A percentile compares a stretch with the other conserved stretches of the same genome.
Conservation (phyloP, 2,113 vertebrate species). For the Crotalus helleri region DNA sequence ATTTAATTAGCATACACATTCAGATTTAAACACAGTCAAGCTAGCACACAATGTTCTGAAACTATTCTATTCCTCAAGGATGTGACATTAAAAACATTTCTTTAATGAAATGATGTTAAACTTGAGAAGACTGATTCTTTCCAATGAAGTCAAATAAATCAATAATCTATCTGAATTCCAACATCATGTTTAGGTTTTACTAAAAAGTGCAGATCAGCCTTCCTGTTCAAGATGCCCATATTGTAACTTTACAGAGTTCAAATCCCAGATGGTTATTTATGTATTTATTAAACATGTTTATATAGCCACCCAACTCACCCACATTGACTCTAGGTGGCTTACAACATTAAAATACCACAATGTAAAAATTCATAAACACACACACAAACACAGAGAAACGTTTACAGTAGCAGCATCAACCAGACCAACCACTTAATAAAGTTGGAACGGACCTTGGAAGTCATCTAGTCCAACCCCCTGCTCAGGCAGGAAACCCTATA, state of each 20-base stretch:
- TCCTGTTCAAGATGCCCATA: neutral
- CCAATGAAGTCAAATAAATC: slow-evolving; percentile 30
- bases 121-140: neutral
- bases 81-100: slow-evolving; percentile 2
- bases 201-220: neutral
- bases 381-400: too few relatives aligned
- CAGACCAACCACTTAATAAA: too few relatives aligned
- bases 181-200: accelerated
- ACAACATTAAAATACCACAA: neutral
- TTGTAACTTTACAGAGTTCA: neutral
- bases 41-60: slow-evolving; percentile 38
- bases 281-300: neutral
- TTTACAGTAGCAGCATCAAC: too few relatives aligned
- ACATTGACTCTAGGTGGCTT: neutral
- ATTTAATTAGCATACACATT: slow-evolving; percentile 41
- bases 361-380: too few relatives aligned
- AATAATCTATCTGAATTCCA: neutral
- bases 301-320: neutral
- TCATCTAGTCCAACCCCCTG: too few relatives aligned
- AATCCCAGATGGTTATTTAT: neutral
- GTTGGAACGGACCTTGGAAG: too few relatives aligned
- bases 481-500: too few relatives aligned
- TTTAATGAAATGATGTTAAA: slow-evolving; percentile 9
- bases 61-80: slow-evolving; percentile 17
- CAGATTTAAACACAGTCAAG: slow-evolving; percentile 33